A percentile compares a stretch with the other conserved stretches of the same genome.
phyloP scores from a whole-genome alignment of 2,113 vertebrate genomes.

The Microtus richardsoni region DNA sequence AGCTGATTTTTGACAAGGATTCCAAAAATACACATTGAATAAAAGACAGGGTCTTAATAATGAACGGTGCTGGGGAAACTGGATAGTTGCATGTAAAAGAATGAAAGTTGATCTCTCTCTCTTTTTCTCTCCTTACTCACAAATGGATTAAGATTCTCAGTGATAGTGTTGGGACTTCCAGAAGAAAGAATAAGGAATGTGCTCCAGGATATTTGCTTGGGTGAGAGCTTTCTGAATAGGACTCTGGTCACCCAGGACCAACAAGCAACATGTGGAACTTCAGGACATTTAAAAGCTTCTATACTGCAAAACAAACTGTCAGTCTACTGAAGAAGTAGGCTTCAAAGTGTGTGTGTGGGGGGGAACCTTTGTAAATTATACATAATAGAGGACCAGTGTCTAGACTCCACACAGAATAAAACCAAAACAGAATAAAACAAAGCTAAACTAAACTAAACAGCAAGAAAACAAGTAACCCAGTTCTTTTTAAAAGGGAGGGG shows the following conservation, averaged over 20 bases:
- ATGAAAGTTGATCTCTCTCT: not conserved
- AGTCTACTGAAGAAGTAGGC: not conserved
- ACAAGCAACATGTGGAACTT: not conserved
- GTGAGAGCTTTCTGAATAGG: not conserved
- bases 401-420: not conserved
- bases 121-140: not conserved
- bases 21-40: not conserved
- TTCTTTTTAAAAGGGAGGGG: not conserved
- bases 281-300: not conserved
- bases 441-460: not conserved
- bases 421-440: too few relatives aligned
- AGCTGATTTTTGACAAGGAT: not conserved
- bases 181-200: not conserved
- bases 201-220: not conserved
- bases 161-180: not conserved
- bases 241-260: not conserved
- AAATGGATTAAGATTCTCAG: not conserved
- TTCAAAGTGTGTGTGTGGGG: not conserved
- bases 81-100: not conserved
- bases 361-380: not conserved
- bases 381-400: not conserved
- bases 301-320: not conserved
- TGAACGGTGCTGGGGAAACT: not conserved
- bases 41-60: not conserved
- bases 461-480: not conserved